These are phyloP conservation scores for Centropus unirufus DNA, from an alignment of 2,113 vertebrate genomes.

Conservation along the genomic window DNA sequence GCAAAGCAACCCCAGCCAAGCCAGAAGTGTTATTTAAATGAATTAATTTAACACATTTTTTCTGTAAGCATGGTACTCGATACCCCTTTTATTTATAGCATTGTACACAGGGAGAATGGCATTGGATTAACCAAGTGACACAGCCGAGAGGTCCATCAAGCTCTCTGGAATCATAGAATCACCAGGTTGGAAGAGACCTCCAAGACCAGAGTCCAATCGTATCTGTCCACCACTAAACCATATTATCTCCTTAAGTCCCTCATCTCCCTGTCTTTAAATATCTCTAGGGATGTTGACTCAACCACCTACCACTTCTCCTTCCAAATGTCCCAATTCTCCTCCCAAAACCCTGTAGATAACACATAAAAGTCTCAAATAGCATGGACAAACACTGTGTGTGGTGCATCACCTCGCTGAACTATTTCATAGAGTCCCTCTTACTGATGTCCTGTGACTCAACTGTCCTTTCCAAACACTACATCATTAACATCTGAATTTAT, in stretches of 20 bases:
- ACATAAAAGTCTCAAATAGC: neutral
- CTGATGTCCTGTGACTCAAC: neutral
- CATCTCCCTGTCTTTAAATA: too few relatives aligned
- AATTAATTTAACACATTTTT: neutral
- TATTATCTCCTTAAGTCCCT: too few relatives aligned
- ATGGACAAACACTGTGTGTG: neutral
- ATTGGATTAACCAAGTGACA: neutral
- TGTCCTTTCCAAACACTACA: neutral
- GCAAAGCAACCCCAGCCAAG: neutral
- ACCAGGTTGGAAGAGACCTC: too few relatives aligned
- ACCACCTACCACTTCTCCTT: too few relatives aligned
- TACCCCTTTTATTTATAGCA: neutral
- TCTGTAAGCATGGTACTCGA: neutral
- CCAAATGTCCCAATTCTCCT: neutral
- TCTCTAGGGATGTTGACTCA: too few relatives aligned
- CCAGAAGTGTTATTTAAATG: neutral
- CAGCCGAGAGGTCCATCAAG: neutral
- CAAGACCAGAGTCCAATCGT: too few relatives aligned
- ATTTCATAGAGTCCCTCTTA: neutral
- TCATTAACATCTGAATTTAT: neutral
- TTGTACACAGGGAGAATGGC: neutral
- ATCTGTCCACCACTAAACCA: too few relatives aligned
- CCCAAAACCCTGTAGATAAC: neutral
- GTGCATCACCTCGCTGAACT: accelerated
- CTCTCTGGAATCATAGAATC: neutral